Evolutionary conservation across 23 tunicate species (phyloP).

Genomic region (Ascidia mentula): DNA sequence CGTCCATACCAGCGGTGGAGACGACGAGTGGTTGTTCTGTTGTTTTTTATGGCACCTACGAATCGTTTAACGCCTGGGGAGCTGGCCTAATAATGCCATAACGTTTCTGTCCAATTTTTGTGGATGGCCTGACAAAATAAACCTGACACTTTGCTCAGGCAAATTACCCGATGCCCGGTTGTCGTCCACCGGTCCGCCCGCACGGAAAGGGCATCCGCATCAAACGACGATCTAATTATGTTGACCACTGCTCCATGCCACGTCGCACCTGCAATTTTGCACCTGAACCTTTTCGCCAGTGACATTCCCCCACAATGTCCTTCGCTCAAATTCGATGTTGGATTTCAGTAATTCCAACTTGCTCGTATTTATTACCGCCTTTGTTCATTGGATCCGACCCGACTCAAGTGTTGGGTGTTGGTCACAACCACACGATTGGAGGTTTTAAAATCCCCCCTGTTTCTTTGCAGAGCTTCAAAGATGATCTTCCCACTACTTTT

Average conservation of each 20-base stretch:
- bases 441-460: too few relatives aligned
- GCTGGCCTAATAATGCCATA: not conserved
- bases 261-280: not conserved
- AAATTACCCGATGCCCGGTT: not conserved
- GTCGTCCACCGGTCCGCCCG: not conserved
- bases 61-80: not conserved
- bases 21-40: too few relatives aligned
- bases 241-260: too few relatives aligned
- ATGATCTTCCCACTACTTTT: not conserved
- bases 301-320: too few relatives aligned
- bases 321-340: too few relatives aligned
- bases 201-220: not conserved
- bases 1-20: too few relatives aligned
- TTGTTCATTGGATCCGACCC: too few relatives aligned
- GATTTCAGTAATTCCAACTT: not conserved
- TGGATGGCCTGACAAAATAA: not conserved
- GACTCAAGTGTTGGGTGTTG: too few relatives aligned
- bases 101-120: not conserved
- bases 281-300: too few relatives aligned
- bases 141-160: slow-evolving; percentile 6
- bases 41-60: not conserved
- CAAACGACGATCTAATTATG: not conserved
- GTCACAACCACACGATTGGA: too few relatives aligned
- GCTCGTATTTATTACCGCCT: not conserved
- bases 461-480: not conserved